Conservation (phyloP, 2,888 invertebrate species). For the Aethes cnicana region DNA sequence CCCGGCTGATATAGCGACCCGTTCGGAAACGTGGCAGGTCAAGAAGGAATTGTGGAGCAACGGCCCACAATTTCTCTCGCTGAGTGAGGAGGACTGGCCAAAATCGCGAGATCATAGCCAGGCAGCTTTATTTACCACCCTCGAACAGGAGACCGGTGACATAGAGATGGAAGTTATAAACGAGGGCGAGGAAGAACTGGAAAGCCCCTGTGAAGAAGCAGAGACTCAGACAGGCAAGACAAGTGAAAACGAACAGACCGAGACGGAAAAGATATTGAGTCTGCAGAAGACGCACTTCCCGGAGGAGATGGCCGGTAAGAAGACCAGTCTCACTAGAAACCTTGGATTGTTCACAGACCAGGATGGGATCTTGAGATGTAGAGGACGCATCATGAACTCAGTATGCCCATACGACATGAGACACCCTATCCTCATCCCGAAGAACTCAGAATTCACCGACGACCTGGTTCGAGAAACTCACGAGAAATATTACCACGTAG, state of each 20-base stretch:
- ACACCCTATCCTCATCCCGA: conserved; percentile 1
- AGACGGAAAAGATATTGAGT: not conserved
- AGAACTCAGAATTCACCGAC: not conserved
- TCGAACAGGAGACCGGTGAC: not conserved
- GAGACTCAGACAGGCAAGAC: no score
- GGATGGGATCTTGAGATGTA: not conserved
- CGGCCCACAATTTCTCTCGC: conserved; percentile 23
- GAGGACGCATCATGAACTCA: not conserved
- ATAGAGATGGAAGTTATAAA: not conserved
- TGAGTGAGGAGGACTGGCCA: conserved; percentile 1
- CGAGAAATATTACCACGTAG: not conserved
- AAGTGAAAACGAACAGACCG: not conserved
- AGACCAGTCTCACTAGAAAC: not conserved
- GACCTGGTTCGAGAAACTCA: not conserved
- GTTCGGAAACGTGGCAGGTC: conserved; percentile 11
- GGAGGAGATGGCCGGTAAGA: not conserved
- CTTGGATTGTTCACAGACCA: not conserved
- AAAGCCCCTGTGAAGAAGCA: no score
- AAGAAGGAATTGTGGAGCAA: conserved; percentile 23
- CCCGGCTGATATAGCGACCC: conserved; percentile 26
- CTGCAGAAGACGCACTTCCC: not conserved
- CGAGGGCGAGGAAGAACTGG: not conserved
- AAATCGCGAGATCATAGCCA: not conserved
- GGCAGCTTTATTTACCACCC: not conserved
- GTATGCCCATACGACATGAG: not conserved